Evolutionary conservation across 2,113 vertebrate genomes (phyloP).

Genomic region (Chlamydotis undulata): DNA sequence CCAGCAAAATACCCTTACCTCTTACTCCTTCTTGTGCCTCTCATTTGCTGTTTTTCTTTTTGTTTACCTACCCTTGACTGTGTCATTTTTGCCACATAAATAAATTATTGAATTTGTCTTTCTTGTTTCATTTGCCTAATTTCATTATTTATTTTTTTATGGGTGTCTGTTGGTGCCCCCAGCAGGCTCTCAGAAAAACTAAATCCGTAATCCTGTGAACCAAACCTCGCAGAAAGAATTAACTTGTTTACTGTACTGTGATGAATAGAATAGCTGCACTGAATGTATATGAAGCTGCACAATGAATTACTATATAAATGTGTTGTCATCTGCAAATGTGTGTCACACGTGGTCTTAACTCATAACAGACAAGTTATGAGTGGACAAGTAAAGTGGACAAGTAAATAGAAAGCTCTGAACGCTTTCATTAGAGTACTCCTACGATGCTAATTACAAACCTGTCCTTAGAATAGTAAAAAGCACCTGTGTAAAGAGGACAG

Average conservation of each 20-base stretch:
- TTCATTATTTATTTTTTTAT: background rate
- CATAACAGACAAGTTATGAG: background rate
- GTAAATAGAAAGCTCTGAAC: background rate
- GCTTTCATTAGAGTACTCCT: background rate
- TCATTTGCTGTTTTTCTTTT: background rate
- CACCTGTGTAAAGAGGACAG: background rate
- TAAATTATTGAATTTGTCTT: background rate
- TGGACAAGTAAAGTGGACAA: background rate
- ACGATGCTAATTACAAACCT: background rate
- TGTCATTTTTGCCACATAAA: background rate
- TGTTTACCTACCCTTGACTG: background rate
- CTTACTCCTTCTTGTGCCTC: background rate
- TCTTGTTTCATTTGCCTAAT: background rate
- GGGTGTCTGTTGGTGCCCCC: slow-evolving; percentile 38
- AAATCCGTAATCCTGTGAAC: background rate
- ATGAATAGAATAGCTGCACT: background rate
- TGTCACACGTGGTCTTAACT: background rate
- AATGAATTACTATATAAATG: background rate
- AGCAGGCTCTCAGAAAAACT: slow-evolving; percentile 40
- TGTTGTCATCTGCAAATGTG: background rate
- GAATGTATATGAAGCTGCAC: background rate
- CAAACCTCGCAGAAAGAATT: background rate
- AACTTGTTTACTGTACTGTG: background rate
- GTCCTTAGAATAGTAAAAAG: background rate
- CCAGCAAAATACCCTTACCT: no score